Evolutionary conservation across 2,113 vertebrate species (phyloP), one percentile per base, ranked within the genome.

Genomic region (Psophia crepitans): DNA sequence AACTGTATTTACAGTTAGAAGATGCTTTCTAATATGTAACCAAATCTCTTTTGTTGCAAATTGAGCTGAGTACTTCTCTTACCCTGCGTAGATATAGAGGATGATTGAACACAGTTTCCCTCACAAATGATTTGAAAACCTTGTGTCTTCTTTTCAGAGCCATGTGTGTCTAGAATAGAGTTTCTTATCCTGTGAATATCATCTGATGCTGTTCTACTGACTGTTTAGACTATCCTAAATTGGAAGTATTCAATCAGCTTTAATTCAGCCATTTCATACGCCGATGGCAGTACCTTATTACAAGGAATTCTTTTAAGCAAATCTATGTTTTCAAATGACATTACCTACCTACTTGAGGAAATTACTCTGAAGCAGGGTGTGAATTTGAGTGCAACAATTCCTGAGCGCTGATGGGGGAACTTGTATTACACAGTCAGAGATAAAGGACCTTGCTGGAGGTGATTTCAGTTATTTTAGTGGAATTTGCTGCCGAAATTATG

Each of bases 191-290:
- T 2, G 5, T 73, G 69, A 66, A 49, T 80, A 53, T 84, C 49
- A 48, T 26, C 48, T 60, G 41, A 19, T 77, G 57, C 57, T 58
- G 2, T 66, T 57, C 57, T 70, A 5, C 7, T 22, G 69, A 22
- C 65, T 82, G 39, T 60, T 95, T 80, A 77, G 53, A 77, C 58
- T 46, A 48, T 46, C 30, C 49, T 60, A 24, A 49, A 81, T 35
- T 91, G 48, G 30, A 93, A 95, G 48, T 23, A 41, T 74, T 93
- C 60, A 69, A 58, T 95, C 80, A 91, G 43, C 61, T 93, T 85
- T 57, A 75, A 84, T 89, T 69, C 69, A 70, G 26, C 65, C 92
- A 75, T 81, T 86, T 80, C 48, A 86, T 87, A 44, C 70, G 73
- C 76, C 9, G 7, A 7, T 89, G 90, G 89, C 75, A 87, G 17